Base-by-base conservation (phyloP, 2,113 vertebrate species). In the Elachura formosa region DNA sequence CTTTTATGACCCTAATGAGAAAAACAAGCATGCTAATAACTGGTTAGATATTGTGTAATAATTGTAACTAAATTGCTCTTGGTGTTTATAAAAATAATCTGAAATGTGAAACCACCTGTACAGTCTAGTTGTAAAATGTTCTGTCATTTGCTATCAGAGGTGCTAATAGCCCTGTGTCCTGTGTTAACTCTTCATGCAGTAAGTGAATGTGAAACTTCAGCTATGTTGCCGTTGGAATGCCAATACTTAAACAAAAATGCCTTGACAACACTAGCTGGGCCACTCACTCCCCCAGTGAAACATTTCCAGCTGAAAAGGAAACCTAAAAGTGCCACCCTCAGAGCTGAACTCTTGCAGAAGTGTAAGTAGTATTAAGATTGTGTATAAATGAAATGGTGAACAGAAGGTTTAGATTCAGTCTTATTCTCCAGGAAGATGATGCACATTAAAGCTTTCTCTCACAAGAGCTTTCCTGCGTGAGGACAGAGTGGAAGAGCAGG, bases 231-330 rank as follows among this genome's bases (percentile, higher is more conserved):
- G 4, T 96, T 99, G 89, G 99, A 99, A 94, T 99, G 99, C 97
- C 99, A 99, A 97, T 99, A 99, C 96, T 98, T 99, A 96, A 99
- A 99, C 91, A 99, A 99, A 94, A 99, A 98, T 68, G 99, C 99
- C 59, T 96, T 99, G 97, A 99, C 99, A 46, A 99, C 99, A 5
- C 97, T 99, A 23, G 99, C 99, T 40, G 99, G 99, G 45, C 99
- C 99, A 8, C 99, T 99, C 51, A 99, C 99, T 1, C 99, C 99
- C 12, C 99, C 99, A 1, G 98, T 99, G 94, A 99, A 99, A 97
- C 99, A 99, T 90, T 99, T 99, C 90, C 99, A 99, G 97, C 97
- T 99, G 41, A 99, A 99, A 96, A 97, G 99, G 94, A 99, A 99
- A 79, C 99, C 99, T 78, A 99, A 99, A 98, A 99, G 99, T 67